Evolutionary conservation across 2,797 vertebrate species (phyloP).

Genomic region (Chaetodon trifasciatus): DNA sequence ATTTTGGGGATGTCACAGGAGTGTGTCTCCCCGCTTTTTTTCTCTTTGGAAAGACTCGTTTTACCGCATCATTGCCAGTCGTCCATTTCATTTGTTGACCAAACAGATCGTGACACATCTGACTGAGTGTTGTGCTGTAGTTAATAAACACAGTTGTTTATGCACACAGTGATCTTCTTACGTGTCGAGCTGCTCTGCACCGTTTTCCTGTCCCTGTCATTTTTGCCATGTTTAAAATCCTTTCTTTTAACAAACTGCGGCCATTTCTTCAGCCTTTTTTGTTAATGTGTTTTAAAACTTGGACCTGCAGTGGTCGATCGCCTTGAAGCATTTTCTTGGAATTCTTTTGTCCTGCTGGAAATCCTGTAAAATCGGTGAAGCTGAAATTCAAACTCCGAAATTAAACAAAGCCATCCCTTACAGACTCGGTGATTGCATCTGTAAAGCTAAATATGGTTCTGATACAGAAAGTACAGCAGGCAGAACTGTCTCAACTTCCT

Average conservation of each 20-base stretch:
- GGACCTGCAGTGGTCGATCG: slow-evolving; percentile 39
- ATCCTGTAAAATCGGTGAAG: slow-evolving; percentile 53
- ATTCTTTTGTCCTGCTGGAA: slow-evolving; percentile 63
- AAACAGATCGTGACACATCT: slow-evolving; percentile 71
- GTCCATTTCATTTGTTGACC: slow-evolving; percentile 71
- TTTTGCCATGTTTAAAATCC: slow-evolving; percentile 43
- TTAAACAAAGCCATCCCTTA: slow-evolving; percentile 59
- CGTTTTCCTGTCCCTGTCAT: slow-evolving; percentile 45
- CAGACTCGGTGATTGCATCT: slow-evolving; percentile 41
- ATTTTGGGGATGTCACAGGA: slow-evolving; percentile 30
- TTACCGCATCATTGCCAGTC: slow-evolving; percentile 61
- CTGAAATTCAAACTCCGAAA: slow-evolving; percentile 49
- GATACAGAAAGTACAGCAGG: slow-evolving; percentile 50
- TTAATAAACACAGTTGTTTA: slow-evolving; percentile 77
- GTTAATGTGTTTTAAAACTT: slow-evolving; percentile 38
- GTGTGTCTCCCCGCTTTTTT: slow-evolving; percentile 36
- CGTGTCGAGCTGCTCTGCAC: slow-evolving; percentile 57
- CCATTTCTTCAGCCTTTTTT: slow-evolving; percentile 41
- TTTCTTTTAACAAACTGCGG: slow-evolving; percentile 52
- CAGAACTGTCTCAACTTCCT: slow-evolving; percentile 42
- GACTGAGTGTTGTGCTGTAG: slow-evolving; percentile 70
- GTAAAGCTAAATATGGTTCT: slow-evolving; percentile 66
- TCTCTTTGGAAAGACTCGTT: slow-evolving; percentile 70
- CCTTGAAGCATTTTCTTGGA: slow-evolving; percentile 48
- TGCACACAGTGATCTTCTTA: slow-evolving; percentile 54